These are phyloP conservation scores for Corythornis cristatus DNA, from an alignment of 2,113 vertebrate genomes.

Conservation along the genomic window DNA sequence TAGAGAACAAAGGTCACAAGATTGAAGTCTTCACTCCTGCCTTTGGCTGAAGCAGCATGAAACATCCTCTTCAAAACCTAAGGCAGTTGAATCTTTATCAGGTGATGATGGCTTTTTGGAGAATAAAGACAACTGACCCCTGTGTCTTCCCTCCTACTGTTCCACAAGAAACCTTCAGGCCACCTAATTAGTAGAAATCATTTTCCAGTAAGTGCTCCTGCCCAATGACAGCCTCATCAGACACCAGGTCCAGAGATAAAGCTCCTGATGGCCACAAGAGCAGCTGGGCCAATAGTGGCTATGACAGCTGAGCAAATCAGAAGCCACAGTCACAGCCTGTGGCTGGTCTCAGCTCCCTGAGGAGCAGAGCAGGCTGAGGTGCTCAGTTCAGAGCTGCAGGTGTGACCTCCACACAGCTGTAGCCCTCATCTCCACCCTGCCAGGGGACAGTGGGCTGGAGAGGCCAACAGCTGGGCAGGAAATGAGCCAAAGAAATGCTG, in stretches of 20 bases:
- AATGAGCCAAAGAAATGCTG: conserved; percentile 17
- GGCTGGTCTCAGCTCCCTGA: neutral
- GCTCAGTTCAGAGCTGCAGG: neutral
- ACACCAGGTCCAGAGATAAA: conserved; percentile 13
- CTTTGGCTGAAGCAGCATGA: conserved; percentile 59
- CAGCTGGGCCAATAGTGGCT: neutral
- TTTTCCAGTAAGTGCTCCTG: conserved; percentile 52
- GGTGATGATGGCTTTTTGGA: conserved; percentile 64
- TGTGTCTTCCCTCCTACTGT: conserved; percentile 43
- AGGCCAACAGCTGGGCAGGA: conserved; percentile 55
- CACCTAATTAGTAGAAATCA: conserved; percentile 66
- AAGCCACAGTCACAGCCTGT: rapidly evolving
- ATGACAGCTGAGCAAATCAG: neutral
- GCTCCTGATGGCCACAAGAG: neutral
- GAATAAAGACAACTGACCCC: conserved; percentile 58
- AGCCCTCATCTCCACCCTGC: neutral
- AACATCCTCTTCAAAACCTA: conserved; percentile 55
- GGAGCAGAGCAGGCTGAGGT: neutral
- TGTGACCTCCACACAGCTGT: conserved; percentile 27
- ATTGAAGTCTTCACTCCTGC: conserved; percentile 52
- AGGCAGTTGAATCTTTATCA: conserved; percentile 68
- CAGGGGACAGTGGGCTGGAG: neutral
- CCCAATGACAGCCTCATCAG: neutral
- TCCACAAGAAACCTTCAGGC: conserved; percentile 36
- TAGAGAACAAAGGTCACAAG: conserved; percentile 66